These are phyloP conservation scores for Hystrix cristata DNA, from an alignment of 2,113 vertebrate genomes.

Conservation along the genomic window DNA sequence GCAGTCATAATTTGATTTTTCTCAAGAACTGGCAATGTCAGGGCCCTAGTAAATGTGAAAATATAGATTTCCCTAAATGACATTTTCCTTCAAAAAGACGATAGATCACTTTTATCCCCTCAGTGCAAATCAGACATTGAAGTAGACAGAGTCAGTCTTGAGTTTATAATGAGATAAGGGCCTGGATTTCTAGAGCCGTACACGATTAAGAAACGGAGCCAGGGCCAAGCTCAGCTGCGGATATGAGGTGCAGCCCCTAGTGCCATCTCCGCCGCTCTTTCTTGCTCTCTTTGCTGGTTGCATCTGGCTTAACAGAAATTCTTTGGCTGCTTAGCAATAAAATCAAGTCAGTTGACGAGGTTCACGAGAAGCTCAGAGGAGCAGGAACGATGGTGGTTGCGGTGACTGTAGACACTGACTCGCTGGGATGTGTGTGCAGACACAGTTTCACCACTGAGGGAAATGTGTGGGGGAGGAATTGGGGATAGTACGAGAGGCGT, in stretches of 20 bases:
- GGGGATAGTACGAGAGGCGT: too few species aligned
- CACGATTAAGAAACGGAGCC: not conserved
- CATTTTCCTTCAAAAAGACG: not conserved
- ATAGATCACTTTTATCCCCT: not conserved
- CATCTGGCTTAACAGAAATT: rapidly evolving
- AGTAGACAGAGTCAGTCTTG: not conserved
- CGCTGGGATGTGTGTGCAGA: rapidly evolving
- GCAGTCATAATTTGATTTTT: not conserved
- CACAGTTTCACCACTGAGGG: rapidly evolving
- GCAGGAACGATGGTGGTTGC: rapidly evolving
- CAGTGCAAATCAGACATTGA: not conserved
- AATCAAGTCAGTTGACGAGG: not conserved
- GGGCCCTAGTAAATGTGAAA: not conserved
- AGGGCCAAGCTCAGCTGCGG: not conserved
- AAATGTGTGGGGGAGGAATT: not conserved
- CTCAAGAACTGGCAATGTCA: not conserved
- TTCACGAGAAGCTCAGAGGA: not conserved
- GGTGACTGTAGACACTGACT: not conserved
- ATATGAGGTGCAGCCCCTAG: rapidly evolving
- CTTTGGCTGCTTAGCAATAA: too few species aligned
- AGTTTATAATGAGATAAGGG: not conserved
- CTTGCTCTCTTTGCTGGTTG: not conserved
- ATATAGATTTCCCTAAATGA: not conserved
- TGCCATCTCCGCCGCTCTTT: too few species aligned
- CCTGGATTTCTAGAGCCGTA: not conserved